Evolutionary conservation across 2,113 vertebrate species (phyloP).

Genomic region (Porphyrio hochstetteri): DNA sequence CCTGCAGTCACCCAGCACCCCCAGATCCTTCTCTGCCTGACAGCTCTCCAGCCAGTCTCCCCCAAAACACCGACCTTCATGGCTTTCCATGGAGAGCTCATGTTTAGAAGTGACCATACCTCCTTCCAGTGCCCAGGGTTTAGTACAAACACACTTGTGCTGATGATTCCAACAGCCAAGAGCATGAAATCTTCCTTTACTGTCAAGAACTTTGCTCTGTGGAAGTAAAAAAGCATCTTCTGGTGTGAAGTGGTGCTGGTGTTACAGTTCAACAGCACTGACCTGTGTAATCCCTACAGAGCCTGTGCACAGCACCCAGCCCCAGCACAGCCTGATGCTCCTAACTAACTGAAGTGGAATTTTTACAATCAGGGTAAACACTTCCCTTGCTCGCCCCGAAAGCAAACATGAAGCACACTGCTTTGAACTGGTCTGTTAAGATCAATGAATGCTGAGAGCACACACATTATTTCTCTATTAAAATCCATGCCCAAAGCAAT

Average conservation of each 20-base stretch:
- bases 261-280: background rate
- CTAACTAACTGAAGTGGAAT: background rate
- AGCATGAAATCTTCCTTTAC: constrained; percentile 96
- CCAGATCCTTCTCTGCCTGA: too few relatives aligned
- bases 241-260: background rate
- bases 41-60: too few relatives aligned
- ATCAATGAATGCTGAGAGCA: background rate
- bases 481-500: background rate
- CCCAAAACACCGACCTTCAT: background rate
- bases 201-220: constrained; percentile 85
- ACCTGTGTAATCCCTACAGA: background rate
- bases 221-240: constrained; percentile 2
- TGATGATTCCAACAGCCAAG: constrained; percentile 86
- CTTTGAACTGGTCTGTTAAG: background rate
- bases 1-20: too few relatives aligned
- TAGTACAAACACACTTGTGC: constrained; percentile 85
- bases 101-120: constrained; percentile 66
- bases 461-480: too few relatives aligned
- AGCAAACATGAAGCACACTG: background rate
- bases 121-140: constrained; percentile 77
- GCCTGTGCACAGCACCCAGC: rapidly evolving
- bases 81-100: rapidly evolving
- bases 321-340: background rate
- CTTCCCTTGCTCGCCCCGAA: background rate
- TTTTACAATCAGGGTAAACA: background rate